Conservation (phyloP, 2,797 vertebrate genomes). For the Selene dorsalis region DNA sequence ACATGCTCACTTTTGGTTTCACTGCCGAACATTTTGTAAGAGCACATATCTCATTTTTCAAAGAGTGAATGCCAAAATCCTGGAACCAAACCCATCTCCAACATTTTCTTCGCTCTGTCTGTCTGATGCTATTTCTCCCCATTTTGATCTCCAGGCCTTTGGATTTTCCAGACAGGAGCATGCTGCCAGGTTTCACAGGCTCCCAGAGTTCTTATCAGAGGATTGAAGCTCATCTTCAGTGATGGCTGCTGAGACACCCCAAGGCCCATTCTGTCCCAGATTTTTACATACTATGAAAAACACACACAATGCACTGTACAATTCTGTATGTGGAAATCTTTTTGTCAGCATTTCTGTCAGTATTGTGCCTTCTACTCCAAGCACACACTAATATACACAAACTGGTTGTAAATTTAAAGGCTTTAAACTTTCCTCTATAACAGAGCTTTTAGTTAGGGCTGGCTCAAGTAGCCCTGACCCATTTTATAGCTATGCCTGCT, state of each 20-base stretch:
- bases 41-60: constrained; percentile 40
- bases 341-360: constrained; percentile 9
- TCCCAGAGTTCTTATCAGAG: constrained; percentile 62
- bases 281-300: constrained; percentile 49
- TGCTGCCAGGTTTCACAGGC: constrained; percentile 62
- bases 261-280: constrained; percentile 74
- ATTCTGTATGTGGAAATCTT: constrained; percentile 12
- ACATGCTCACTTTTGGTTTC: constrained; percentile 12
- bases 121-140: constrained; percentile 44
- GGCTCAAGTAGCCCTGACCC: not conserved
- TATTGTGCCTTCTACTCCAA: constrained; percentile 1
- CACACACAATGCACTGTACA: constrained; percentile 38
- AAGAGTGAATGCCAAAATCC: constrained; percentile 17
- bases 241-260: constrained; percentile 65
- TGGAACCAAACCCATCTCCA: not conserved
- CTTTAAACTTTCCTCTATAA: constrained; percentile 7
- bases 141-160: constrained; percentile 52
- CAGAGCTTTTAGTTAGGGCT: not conserved
- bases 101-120: not conserved
- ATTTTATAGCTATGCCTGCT: too few relatives aligned
- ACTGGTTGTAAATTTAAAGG: constrained; percentile 8
- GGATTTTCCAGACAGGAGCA: constrained; percentile 32
- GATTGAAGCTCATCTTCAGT: constrained; percentile 63
- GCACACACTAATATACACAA: constrained; percentile 2
- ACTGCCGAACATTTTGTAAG: constrained; percentile 25